Conservation (phyloP, 1,140 invertebrate genomes). For the Vanessa atalanta region DNA sequence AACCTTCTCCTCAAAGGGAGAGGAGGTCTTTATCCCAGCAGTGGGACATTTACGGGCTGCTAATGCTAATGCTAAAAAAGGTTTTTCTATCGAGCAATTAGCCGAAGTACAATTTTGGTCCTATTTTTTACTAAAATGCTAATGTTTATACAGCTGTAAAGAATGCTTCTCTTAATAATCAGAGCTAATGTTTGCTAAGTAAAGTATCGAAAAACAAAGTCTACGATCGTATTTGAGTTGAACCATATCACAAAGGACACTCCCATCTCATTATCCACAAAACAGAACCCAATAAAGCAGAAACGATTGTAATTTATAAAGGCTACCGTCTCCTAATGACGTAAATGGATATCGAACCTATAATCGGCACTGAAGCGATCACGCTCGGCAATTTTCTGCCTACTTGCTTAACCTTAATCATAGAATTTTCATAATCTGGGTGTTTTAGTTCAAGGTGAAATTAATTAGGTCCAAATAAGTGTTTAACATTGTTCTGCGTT, state of each 20-base stretch:
- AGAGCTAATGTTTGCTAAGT: too few relatives aligned
- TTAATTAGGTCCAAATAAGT: slow-evolving; percentile 12
- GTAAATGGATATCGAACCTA: slow-evolving; percentile 24
- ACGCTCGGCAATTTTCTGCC: slow-evolving; percentile 28
- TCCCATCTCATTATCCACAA: not conserved
- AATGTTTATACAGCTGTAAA: too few relatives aligned
- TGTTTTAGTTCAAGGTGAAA: slow-evolving; percentile 9
- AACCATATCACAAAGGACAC: not conserved
- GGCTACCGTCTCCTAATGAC: slow-evolving; percentile 22
- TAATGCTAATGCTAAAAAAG: too few relatives aligned
- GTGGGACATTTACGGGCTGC: too few relatives aligned
- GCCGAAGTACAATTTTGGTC: too few relatives aligned
- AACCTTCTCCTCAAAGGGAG: too few relatives aligned
- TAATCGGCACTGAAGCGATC: slow-evolving; percentile 22
- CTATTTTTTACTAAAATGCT: too few relatives aligned
- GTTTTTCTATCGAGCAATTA: too few relatives aligned
- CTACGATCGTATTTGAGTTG: too few relatives aligned
- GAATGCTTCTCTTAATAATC: too few relatives aligned
- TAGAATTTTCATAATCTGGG: not conserved
- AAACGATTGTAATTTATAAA: slow-evolving; percentile 16
- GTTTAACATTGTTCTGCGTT: slow-evolving; percentile 4
- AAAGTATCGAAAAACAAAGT: too few relatives aligned
- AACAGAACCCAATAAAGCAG: not conserved
- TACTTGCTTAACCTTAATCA: slow-evolving; percentile 6
- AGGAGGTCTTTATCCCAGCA: too few relatives aligned